Conservation (phyloP, 2,113 vertebrate genomes). For the Promerops cafer region DNA sequence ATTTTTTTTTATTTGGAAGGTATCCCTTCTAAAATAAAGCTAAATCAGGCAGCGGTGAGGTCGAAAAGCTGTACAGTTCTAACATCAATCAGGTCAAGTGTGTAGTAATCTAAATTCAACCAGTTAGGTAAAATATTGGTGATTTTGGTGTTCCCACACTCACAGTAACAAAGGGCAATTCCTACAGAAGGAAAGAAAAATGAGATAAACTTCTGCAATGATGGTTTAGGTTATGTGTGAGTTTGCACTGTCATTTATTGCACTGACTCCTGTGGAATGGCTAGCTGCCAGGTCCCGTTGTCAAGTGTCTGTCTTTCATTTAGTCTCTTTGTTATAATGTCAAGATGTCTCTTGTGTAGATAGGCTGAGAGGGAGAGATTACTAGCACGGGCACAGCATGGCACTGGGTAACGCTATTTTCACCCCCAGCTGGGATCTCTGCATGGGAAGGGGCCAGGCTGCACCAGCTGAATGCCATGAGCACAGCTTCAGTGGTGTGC, state of each 20-base stretch:
- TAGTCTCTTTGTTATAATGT: not conserved
- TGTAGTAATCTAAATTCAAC: not conserved
- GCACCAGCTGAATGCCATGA: not conserved
- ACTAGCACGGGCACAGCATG: not conserved
- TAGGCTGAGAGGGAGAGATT: not conserved
- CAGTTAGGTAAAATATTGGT: not conserved
- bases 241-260: not conserved
- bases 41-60: fast-evolving
- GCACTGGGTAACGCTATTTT: not conserved
- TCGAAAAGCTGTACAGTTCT: not conserved
- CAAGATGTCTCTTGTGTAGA: not conserved
- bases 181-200: not conserved
- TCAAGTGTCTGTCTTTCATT: not conserved
- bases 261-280: not conserved
- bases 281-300: not conserved
- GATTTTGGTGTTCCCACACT: not conserved
- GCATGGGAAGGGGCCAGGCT: not conserved
- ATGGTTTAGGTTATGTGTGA: not conserved
- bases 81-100: not conserved
- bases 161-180: not conserved
- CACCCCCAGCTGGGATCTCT: not conserved
- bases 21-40: not conserved
- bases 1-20: not conserved
- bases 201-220: not conserved
- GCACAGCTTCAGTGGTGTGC: not conserved